phyloP scores from a whole-genome alignment of 2,888 invertebrate genomes.

The Pristionchus japonicus region DNA sequence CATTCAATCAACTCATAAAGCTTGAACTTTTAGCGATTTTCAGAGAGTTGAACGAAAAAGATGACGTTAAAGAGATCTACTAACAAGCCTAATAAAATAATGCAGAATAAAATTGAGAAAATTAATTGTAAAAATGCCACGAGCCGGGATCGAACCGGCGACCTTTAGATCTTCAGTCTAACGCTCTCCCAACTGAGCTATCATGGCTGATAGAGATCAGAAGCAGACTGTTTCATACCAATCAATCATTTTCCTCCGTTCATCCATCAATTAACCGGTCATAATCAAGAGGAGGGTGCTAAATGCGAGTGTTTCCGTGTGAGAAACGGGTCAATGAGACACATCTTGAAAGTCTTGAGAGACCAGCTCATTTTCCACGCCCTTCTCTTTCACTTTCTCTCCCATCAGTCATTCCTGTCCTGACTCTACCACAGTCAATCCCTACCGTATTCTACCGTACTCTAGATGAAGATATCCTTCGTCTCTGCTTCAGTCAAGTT shows the following conservation, averaged over 20 bases:
- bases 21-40: no score
- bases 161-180: slow-evolving; percentile 75
- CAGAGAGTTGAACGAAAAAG: no score
- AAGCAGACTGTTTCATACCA: neutral
- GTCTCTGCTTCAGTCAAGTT: neutral
- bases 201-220: neutral
- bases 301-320: slow-evolving; percentile 38
- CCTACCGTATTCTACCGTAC: slow-evolving; percentile 6
- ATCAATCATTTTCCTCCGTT: neutral
- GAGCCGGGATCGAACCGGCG: no score
- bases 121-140: no score
- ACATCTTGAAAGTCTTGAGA: slow-evolving; percentile 34
- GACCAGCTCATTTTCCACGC: slow-evolving; percentile 36
- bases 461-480: neutral
- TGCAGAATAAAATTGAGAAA: no score
- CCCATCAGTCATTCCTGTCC: neutral
- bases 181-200: slow-evolving; percentile 74
- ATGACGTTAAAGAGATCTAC: no score
- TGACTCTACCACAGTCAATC: neutral
- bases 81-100: no score
- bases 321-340: slow-evolving; percentile 41
- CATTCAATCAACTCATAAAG: no score
- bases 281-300: slow-evolving; percentile 26
- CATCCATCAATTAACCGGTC: neutral
- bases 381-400: neutral